Percentiles rank a stretch among this genome's conserved stretches.
phyloP scores from a whole-genome alignment of 2,888 invertebrate species.

The Nineta flava region DNA sequence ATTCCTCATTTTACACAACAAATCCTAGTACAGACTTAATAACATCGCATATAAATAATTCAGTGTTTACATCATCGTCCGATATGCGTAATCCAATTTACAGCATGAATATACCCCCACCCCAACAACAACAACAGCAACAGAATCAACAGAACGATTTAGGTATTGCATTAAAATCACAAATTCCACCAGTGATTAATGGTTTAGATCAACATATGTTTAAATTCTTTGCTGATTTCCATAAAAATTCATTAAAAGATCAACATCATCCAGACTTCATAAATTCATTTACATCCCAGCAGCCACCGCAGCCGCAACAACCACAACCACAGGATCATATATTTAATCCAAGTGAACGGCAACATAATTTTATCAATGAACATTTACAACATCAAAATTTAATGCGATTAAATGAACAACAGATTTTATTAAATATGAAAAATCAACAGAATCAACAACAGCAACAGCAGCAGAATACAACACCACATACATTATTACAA shows the following conservation, averaged over 20 bases:
- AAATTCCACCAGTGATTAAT: slow-evolving; percentile 12
- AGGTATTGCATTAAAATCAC: neutral
- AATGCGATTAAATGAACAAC: slow-evolving; percentile 6
- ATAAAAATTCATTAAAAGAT: slow-evolving; percentile 34
- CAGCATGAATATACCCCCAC: neutral
- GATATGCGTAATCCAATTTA: slow-evolving; percentile 1
- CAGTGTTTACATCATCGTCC: slow-evolving; percentile 10
- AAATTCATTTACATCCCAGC: slow-evolving; percentile 10
- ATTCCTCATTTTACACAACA: neutral
- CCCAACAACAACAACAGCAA: neutral
- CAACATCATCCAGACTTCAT: slow-evolving; percentile 14
- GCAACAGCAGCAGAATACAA: slow-evolving; percentile 9
- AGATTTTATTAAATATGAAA: neutral
- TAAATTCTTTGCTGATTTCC: slow-evolving; percentile 57
- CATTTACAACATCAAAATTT: slow-evolving; percentile 5
- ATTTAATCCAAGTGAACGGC: slow-evolving; percentile 1
- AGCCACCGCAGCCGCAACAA: too few relatives aligned
- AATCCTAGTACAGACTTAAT: slow-evolving; percentile 3
- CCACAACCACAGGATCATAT: slow-evolving; percentile 3
- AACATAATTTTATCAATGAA: slow-evolving; percentile 7
- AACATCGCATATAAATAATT: slow-evolving; percentile 6
- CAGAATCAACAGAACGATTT: neutral
- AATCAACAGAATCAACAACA: slow-evolving; percentile 15
- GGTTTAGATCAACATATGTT: slow-evolving; percentile 35
- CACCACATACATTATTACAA: neutral